A percentile compares a stretch with the other conserved stretches of the same genome.
Evolutionary conservation across 2,113 vertebrate genomes (phyloP).

Genomic region (Sminthopsis crassicaudata): DNA sequence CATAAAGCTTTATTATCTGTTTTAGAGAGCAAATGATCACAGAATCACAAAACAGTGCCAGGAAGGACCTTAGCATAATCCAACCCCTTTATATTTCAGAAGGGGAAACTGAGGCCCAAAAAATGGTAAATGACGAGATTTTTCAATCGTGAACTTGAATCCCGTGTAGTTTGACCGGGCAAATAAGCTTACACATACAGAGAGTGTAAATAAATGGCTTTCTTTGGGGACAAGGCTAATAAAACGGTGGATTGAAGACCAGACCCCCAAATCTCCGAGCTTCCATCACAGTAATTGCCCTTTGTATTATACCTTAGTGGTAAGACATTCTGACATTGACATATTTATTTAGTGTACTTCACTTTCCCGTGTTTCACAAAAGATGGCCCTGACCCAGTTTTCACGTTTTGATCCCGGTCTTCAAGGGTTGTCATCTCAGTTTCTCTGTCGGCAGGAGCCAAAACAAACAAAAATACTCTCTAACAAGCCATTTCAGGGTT

Average conservation of each 20-base stretch:
- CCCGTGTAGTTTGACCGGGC: neutral
- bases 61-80: neutral
- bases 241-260: neutral
- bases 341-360: neutral
- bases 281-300: neutral
- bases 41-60: neutral
- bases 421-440: neutral
- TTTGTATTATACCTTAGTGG: neutral
- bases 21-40: neutral
- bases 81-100: neutral
- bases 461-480: neutral
- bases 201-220: neutral
- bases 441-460: neutral
- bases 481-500: neutral
- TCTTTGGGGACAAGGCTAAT: neutral
- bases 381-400: neutral
- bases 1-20: neutral
- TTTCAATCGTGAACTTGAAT: neutral
- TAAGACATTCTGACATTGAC: neutral
- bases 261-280: neutral
- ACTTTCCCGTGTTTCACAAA: neutral
- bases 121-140: neutral
- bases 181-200: neutral
- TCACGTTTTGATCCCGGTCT: neutral
- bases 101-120: neutral